phyloP scores from a whole-genome alignment of 2,797 vertebrate species.

The Carduelis carduelis region DNA sequence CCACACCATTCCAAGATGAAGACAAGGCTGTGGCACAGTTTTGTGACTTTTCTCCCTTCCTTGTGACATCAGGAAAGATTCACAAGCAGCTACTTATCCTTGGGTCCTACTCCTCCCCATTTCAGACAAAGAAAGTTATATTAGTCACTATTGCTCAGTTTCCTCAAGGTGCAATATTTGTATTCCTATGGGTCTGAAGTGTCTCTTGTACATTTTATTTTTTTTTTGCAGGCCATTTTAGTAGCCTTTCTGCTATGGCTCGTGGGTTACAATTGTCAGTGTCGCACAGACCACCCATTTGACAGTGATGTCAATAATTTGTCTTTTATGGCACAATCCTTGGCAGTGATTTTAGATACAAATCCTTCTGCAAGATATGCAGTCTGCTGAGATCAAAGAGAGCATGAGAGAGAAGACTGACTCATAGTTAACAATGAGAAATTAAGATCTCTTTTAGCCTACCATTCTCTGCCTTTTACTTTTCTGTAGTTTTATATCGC shows the following conservation, averaged over 20 bases:
- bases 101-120: not conserved
- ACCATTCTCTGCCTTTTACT: not conserved
- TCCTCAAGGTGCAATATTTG: not conserved
- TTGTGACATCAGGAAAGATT: not conserved
- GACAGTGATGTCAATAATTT: not conserved
- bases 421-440: not conserved
- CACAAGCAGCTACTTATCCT: not conserved
- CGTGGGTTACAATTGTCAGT: not conserved
- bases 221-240: not conserved
- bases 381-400: not conserved
- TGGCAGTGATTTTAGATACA: not conserved
- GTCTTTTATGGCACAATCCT: not conserved
- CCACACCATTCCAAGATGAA: not conserved
- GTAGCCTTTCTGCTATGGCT: not conserved
- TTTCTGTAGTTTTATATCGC: not conserved
- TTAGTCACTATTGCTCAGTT: not conserved
- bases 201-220: not conserved
- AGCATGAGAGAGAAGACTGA: not conserved
- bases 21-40: rapidly evolving
- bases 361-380: rapidly evolving
- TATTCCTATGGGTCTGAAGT: not conserved
- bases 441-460: not conserved
- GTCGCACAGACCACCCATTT: not conserved
- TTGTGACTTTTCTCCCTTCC: not conserved
- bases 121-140: not conserved